Base-by-base conservation (phyloP, 2,797 vertebrate genomes). In the Megalops cyprinoides region DNA sequence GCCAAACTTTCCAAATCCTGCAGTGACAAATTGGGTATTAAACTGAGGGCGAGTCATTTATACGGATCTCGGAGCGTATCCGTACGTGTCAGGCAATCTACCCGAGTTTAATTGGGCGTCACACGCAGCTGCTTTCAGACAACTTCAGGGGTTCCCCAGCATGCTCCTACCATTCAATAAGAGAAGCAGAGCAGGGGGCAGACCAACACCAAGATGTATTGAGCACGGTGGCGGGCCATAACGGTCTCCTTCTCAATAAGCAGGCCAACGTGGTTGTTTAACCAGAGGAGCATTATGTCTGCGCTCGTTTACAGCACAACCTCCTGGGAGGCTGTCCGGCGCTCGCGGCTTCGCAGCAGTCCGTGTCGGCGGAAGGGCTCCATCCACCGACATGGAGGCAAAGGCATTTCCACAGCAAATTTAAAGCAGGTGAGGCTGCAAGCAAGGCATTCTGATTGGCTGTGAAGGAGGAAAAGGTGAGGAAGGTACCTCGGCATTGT, bases 401-500 rank as follows among this genome's bases (percentile, higher is more conserved):
- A 14, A 53, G 2, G 9, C 2, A 53, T 53, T 53, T 53, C 18
- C 51, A 53, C 2, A 10, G 2, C 51, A 53, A 51, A 53, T 53
- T 14, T 14, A 53, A 53, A 53, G 51, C 51, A 53, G 12, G 10
- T 53, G 51, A 15, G 18, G 8, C 2, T 53, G 8, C 49, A 53
- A 53, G 10, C 18, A 8, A 53, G 18, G 49, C 49, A 10, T 53
- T 53, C 51, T 53, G 51, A 53, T 2, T 2, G 12, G 18, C 51
- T 14, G 51, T 53, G n/a, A 9, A 62, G 9, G 4, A 14, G 28
- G 60, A 14, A 60, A 25, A 9, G 20, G 34, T 46, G 51, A 0
- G 5, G 49, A 8, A 1, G 79, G 78, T 93, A 99, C 98, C 97
- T 99, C 98, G 78, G 98, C 98, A 39, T 99, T 99, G 91, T 99